These are phyloP conservation scores for Pimpla rufipes DNA, from an alignment of 2,888 invertebrate genomes.

Conservation along the genomic window DNA sequence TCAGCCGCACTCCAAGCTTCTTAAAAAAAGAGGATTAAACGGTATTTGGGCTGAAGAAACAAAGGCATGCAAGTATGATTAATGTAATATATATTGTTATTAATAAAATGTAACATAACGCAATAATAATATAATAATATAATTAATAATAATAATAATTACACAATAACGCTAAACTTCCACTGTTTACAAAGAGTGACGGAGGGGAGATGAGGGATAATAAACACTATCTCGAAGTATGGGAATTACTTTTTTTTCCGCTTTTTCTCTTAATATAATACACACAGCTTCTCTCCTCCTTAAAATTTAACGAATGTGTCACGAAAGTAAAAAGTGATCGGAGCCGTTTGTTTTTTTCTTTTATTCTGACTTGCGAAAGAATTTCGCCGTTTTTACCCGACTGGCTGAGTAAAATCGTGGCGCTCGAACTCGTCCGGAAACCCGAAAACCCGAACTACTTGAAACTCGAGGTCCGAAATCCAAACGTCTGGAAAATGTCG, in stretches of 20 bases:
- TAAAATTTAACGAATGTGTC: slow-evolving; percentile 32
- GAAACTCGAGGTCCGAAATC: too few species aligned
- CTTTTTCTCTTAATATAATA: slow-evolving; percentile 47
- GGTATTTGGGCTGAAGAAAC: slow-evolving; percentile 74
- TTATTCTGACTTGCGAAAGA: slow-evolving; percentile 5
- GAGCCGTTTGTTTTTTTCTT: background rate
- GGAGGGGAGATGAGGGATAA: slow-evolving; percentile 28
- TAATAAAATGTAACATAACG: slow-evolving; percentile 85
- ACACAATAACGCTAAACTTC: slow-evolving; percentile 80
- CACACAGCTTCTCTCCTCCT: slow-evolving; percentile 38
- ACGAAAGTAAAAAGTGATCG: slow-evolving; percentile 33
- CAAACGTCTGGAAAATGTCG: too few species aligned
- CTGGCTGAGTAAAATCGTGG: slow-evolving; percentile 1
- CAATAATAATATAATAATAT: slow-evolving; percentile 80
- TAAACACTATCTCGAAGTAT: slow-evolving; percentile 32
- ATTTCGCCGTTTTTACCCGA: slow-evolving; percentile 20
- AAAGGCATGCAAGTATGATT: slow-evolving; percentile 80
- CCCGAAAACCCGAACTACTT: too few species aligned
- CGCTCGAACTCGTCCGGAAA: too few species aligned
- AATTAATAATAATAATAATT: slow-evolving; percentile 82
- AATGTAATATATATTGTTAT: slow-evolving; percentile 84
- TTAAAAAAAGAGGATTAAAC: slow-evolving; percentile 40
- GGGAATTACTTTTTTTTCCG: slow-evolving; percentile 41
- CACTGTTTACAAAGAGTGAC: slow-evolving; percentile 77
- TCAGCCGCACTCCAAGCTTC: background rate